Conservation (phyloP, 2,113 vertebrate species). For the Acinonyx jubatus region DNA sequence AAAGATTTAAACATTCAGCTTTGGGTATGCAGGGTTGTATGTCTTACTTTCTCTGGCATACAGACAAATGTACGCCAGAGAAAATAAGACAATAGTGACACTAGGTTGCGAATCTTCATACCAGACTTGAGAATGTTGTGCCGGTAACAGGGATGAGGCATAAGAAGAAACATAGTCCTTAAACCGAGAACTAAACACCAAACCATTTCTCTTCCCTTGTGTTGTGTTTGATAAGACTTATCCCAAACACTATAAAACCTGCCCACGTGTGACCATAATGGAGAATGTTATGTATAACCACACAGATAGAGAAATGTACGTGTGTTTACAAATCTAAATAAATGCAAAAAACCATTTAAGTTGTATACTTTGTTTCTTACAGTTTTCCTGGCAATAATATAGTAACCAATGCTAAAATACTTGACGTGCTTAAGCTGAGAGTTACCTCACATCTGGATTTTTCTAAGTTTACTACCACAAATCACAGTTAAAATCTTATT, state of each 20-base stretch:
- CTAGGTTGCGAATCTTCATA: neutral
- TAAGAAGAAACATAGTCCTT: neutral
- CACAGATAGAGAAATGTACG: neutral
- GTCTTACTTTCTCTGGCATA: neutral
- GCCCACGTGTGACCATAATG: neutral
- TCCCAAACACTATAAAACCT: neutral
- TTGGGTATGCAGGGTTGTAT: neutral
- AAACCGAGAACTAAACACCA: slow-evolving; percentile 17
- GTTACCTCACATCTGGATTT: neutral
- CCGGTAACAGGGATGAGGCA: neutral
- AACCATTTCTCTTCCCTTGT: neutral
- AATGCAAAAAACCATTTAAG: neutral
- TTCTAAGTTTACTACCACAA: neutral
- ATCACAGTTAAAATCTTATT: slow-evolving; percentile 29
- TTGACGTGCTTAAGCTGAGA: neutral
- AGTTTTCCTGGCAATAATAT: slow-evolving; percentile 17
- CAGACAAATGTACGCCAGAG: neutral
- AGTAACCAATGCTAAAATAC: neutral
- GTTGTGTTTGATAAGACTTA: neutral
- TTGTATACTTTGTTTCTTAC: neutral
- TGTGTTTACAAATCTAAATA: neutral
- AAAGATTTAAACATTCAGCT: neutral
- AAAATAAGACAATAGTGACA: neutral
- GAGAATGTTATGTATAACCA: neutral
- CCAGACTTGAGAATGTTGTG: neutral